Evolutionary conservation across 2,113 vertebrate species (phyloP).

Genomic region (Chloroceryle aenea): DNA sequence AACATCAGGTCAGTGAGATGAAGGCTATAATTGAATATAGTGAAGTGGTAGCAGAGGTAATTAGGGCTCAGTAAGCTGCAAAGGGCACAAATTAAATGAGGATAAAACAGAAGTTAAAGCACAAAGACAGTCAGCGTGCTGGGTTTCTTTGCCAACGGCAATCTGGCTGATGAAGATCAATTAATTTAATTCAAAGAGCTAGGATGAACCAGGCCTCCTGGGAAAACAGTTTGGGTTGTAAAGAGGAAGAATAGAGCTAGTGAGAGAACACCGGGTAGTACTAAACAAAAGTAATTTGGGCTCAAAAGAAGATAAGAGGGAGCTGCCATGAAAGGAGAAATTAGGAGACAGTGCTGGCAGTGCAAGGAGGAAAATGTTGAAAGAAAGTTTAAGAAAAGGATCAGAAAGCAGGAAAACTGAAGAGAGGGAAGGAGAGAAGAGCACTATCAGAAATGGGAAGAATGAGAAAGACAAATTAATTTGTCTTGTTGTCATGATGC

Average conservation of each 20-base stretch:
- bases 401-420: not conserved
- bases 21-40: constrained; percentile 52
- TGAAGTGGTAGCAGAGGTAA: constrained; percentile 57
- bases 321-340: not conserved
- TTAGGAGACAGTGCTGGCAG: not conserved
- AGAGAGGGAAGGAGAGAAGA: not conserved
- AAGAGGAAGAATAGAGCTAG: constrained; percentile 16
- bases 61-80: constrained; percentile 63
- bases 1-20: constrained; percentile 23
- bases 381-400: not conserved
- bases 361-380: not conserved
- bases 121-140: constrained; percentile 9
- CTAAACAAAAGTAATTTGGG: constrained; percentile 50
- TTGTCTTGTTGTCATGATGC: not conserved
- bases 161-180: constrained; percentile 60
- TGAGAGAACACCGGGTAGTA: not conserved
- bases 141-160: constrained; percentile 62
- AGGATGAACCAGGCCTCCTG: constrained; percentile 25
- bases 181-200: constrained; percentile 69
- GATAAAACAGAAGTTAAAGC: constrained; percentile 60
- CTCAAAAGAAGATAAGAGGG: constrained; percentile 29
- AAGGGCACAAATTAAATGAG: constrained; percentile 65
- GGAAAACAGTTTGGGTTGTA: constrained; percentile 21
- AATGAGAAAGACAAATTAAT: not conserved
- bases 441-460: not conserved